Conservation (phyloP, 2,888 invertebrate genomes). For the Philereme vetulata region DNA sequence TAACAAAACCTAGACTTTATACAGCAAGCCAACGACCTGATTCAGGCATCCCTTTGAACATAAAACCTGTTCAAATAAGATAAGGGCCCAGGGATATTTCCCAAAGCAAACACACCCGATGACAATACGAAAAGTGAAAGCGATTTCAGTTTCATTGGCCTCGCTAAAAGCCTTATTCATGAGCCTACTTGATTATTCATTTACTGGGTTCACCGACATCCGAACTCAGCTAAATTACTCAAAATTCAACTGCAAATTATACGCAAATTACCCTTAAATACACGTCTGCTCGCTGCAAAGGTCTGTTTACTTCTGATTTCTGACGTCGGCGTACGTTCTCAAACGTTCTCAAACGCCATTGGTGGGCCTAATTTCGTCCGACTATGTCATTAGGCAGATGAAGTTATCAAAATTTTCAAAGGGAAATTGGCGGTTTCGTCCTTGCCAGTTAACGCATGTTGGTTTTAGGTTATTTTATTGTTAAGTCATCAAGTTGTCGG, state of each 20-base stretch:
- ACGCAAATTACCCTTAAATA: constrained; percentile 65
- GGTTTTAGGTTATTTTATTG: constrained; percentile 72
- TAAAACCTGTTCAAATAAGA: constrained; percentile 19
- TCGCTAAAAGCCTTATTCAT: constrained; percentile 54
- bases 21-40: constrained; percentile 7
- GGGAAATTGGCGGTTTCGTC: constrained; percentile 62
- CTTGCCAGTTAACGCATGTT: constrained; percentile 66
- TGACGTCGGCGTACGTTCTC: constrained; percentile 62
- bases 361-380: constrained; percentile 59
- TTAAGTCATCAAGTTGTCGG: constrained; percentile 54
- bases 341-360: constrained; percentile 61
- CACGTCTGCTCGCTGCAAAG: constrained; percentile 58
- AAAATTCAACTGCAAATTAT: constrained; percentile 51
- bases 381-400: constrained; percentile 73
- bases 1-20: background rate
- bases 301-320: constrained; percentile 57
- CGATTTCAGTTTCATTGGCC: constrained; percentile 27
- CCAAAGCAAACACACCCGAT: constrained; percentile 15
- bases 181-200: constrained; percentile 45
- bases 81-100: constrained; percentile 3
- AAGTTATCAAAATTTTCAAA: constrained; percentile 74
- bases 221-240: constrained; percentile 43
- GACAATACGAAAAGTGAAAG: constrained; percentile 21
- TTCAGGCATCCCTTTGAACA: constrained; percentile 17
- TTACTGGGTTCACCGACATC: constrained; percentile 65